Evolutionary conservation across 2,797 vertebrate genomes (phyloP).

Genomic region (Catharus ustulatus): DNA sequence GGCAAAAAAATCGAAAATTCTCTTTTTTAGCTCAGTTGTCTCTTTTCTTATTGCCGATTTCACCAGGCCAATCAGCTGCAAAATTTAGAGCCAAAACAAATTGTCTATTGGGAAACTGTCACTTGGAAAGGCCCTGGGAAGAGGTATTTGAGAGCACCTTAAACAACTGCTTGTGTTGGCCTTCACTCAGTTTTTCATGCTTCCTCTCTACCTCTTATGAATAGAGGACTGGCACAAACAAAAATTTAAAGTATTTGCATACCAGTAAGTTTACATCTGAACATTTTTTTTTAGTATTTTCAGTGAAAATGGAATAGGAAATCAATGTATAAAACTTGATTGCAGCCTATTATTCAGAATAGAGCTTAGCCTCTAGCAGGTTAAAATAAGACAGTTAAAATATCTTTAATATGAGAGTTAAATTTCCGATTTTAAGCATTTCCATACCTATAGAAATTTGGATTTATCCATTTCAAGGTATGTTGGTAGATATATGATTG

Average conservation of each 20-base stretch:
- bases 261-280: neutral
- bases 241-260: neutral
- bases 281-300: neutral
- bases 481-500: accelerated
- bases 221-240: neutral
- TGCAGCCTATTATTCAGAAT: neutral
- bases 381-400: neutral
- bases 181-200: neutral
- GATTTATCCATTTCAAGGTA: neutral
- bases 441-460: neutral
- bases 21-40: neutral
- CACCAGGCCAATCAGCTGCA: neutral
- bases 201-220: neutral
- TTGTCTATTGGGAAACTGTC: accelerated
- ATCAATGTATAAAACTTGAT: neutral
- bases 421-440: neutral
- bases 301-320: neutral
- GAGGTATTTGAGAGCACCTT: neutral
- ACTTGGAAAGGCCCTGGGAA: neutral
- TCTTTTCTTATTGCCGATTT: neutral
- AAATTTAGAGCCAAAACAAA: neutral
- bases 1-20: neutral
- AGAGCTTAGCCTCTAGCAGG: neutral
- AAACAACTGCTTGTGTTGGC: neutral
- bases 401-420: neutral